Evolutionary conservation across 2,113 vertebrate genomes (phyloP).

Genomic region (Megaceryle maxima): DNA sequence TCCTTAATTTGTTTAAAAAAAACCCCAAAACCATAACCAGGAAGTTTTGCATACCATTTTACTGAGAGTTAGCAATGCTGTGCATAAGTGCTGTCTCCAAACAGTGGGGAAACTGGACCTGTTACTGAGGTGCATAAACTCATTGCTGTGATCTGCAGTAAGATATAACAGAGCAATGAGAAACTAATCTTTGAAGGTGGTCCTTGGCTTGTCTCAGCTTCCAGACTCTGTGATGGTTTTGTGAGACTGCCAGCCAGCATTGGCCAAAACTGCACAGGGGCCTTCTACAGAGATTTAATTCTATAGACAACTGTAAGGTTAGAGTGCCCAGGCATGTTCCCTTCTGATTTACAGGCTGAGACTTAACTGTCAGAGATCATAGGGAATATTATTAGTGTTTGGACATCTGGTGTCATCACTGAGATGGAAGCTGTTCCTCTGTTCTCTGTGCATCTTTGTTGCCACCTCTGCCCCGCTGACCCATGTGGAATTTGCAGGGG

Average conservation of each 20-base stretch:
- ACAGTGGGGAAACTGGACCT: background rate
- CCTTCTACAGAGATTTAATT: background rate
- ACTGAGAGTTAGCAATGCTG: background rate
- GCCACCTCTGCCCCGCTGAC: background rate
- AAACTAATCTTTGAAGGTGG: background rate
- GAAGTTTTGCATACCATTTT: background rate
- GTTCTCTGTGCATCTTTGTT: background rate
- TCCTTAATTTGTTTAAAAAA: background rate
- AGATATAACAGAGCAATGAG: background rate
- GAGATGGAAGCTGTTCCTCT: background rate
- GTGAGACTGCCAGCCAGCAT: background rate
- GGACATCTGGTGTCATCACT: background rate
- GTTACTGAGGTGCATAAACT: background rate
- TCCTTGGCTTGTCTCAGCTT: background rate
- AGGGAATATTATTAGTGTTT: background rate
- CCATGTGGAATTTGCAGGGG: accelerated
- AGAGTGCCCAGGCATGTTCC: background rate
- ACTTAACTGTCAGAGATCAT: background rate
- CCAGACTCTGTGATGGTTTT: background rate
- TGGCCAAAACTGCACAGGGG: background rate
- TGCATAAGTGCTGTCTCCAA: background rate
- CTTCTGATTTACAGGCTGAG: background rate
- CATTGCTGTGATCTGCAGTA: background rate
- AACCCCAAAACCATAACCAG: background rate
- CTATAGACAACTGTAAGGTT: background rate